Evolutionary conservation across 2,113 vertebrate genomes (phyloP).

Genomic region (Brachypodius melanocephalos): DNA sequence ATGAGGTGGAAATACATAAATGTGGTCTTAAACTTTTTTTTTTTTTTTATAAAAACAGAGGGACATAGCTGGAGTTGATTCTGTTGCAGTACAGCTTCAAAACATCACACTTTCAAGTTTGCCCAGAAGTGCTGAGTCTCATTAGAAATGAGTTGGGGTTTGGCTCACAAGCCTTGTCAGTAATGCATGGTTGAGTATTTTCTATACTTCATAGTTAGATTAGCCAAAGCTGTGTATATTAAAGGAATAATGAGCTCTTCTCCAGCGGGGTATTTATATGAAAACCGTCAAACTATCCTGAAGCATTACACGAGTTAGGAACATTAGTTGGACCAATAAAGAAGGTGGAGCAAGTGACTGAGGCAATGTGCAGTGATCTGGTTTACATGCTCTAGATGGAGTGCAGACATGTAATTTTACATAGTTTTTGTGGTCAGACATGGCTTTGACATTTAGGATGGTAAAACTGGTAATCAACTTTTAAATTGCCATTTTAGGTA

Average conservation of each 20-base stretch:
- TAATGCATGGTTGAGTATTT: not conserved
- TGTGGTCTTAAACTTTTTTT: not conserved
- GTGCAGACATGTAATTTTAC: not conserved
- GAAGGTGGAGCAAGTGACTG: not conserved
- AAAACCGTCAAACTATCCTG: not conserved
- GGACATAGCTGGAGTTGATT: not conserved
- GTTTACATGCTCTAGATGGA: not conserved
- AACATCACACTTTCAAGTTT: not conserved
- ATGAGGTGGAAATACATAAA: not conserved
- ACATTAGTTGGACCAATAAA: not conserved
- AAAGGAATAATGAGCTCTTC: not conserved
- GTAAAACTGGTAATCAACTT: not conserved
- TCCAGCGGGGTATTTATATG: not conserved
- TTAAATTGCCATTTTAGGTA: not conserved
- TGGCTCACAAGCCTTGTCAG: not conserved
- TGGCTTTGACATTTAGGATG: not conserved
- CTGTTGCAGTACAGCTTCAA: not conserved
- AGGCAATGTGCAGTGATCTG: not conserved
- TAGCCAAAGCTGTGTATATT: not conserved
- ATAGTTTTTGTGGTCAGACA: not conserved
- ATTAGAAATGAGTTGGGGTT: not conserved
- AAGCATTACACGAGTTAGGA: not conserved
- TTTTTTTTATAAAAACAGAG: not conserved
- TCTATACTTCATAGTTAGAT: not conserved
- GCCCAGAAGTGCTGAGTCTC: not conserved